phyloP scores from a whole-genome alignment of 2,888 invertebrate species.

The Chirona hameri region DNA sequence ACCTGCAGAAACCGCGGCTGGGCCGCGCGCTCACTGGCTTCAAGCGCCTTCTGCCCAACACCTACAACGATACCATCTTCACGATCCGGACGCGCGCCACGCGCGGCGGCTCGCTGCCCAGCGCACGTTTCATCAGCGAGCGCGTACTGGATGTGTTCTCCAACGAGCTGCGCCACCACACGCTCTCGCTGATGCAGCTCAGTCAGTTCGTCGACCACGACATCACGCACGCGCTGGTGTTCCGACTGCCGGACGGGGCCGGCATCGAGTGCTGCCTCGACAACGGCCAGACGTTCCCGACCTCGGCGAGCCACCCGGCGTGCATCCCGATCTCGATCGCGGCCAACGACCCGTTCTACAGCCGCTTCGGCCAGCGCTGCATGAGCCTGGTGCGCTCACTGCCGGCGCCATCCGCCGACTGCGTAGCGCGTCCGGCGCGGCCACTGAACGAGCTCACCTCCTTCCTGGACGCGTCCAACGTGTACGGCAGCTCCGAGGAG shows the following conservation, averaged over 20 bases:
- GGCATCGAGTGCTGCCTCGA: conserved; percentile 37
- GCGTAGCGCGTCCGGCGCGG: conserved; percentile 62
- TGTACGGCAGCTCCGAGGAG: conserved; percentile 69
- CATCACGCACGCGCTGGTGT: conserved; percentile 37
- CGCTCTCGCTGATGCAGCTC: conserved; percentile 39
- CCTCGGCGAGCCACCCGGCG: conserved; percentile 33
- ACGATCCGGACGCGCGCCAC: conserved; percentile 30
- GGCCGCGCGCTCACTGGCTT: neutral
- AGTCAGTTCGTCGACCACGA: conserved; percentile 40
- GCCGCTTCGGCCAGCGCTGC: conserved; percentile 51
- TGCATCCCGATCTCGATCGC: conserved; percentile 39
- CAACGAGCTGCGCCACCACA: conserved; percentile 33
- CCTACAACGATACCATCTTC: neutral
- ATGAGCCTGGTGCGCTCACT: conserved; percentile 69
- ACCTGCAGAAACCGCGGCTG: neutral
- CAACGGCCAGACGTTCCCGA: conserved; percentile 1
- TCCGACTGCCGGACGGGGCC: conserved; percentile 35
- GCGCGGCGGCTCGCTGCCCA: conserved; percentile 41
- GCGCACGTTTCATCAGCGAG: conserved; percentile 40
- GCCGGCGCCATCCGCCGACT: conserved; percentile 62
- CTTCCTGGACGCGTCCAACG: conserved; percentile 70
- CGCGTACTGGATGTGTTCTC: conserved; percentile 34
- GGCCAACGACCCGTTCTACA: conserved; percentile 37
- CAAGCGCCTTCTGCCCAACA: neutral
- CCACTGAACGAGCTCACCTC: conserved; percentile 66